Evolutionary conservation across 2,888 invertebrate genomes (phyloP).

Genomic region (Lepetodrilus schrolli): DNA sequence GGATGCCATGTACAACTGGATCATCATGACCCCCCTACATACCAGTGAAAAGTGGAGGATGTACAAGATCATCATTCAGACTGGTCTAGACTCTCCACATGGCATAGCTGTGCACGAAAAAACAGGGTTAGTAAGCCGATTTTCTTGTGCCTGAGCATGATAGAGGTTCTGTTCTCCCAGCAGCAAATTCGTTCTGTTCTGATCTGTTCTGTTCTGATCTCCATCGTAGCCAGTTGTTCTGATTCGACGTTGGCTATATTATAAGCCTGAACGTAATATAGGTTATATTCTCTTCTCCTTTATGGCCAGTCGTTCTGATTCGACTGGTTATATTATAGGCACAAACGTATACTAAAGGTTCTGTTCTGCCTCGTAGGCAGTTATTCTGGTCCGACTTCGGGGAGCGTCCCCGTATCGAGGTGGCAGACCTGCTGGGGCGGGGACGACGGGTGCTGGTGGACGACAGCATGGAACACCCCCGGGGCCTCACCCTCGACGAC

Average conservation of each 20-base stretch:
- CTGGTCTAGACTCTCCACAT: slow-evolving; percentile 64
- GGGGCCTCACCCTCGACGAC: slow-evolving; percentile 87
- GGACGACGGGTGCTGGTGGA: slow-evolving; percentile 57
- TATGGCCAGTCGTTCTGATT: too few relatives aligned
- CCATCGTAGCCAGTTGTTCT: too few relatives aligned
- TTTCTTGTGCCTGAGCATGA: too few relatives aligned
- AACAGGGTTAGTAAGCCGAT: slow-evolving; percentile 68
- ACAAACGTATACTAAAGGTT: too few relatives aligned
- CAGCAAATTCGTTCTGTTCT: too few relatives aligned
- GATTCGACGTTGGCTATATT: too few relatives aligned
- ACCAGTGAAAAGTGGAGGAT: slow-evolving; percentile 29
- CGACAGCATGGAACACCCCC: slow-evolving; percentile 51
- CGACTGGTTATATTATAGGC: too few relatives aligned
- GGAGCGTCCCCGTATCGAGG: slow-evolving; percentile 60
- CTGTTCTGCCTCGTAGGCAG: slow-evolving; percentile 52
- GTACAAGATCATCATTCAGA: slow-evolving; percentile 51
- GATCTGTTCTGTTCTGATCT: too few relatives aligned
- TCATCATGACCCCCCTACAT: slow-evolving; percentile 60
- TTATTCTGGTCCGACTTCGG: slow-evolving; percentile 72
- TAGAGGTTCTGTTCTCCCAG: too few relatives aligned
- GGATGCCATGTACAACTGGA: slow-evolving; percentile 71
- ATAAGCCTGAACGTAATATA: too few relatives aligned
- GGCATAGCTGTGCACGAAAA: slow-evolving; percentile 68
- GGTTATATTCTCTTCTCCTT: too few relatives aligned
- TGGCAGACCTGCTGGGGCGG: slow-evolving; percentile 63